A percentile compares a stretch with the other conserved stretches of the same genome.
Conservation (phyloP, 2,888 invertebrate species). For the Philaethria dido region DNA sequence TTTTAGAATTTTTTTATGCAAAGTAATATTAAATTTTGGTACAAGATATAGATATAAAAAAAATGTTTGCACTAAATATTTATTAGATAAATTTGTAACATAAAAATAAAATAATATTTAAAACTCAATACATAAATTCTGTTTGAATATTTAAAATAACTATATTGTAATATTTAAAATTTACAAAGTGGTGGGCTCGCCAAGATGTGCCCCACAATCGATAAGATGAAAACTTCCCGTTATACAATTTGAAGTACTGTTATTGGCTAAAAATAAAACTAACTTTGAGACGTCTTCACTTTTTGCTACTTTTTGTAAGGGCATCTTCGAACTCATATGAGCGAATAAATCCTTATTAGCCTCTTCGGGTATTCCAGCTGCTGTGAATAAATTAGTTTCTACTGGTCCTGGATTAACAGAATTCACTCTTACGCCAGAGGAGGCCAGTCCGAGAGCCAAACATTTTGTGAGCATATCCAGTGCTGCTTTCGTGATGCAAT, state of each 20-base stretch:
- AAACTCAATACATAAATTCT: neutral
- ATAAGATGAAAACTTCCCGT: conserved; percentile 63
- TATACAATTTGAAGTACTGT: conserved; percentile 61
- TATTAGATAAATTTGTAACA: neutral
- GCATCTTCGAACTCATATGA: conserved; percentile 52
- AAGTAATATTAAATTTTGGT: neutral
- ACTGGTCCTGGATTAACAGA: conserved; percentile 70
- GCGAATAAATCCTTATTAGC: conserved; percentile 55
- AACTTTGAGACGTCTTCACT: conserved; percentile 65
- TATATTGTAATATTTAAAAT: conserved; percentile 8
- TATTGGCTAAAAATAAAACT: conserved; percentile 64
- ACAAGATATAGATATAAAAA: neutral
- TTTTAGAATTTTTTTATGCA: no score
- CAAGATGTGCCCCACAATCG: conserved; percentile 65
- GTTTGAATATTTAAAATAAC: neutral
- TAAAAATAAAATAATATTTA: neutral
- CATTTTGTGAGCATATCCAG: conserved; percentile 71
- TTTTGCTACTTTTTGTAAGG: conserved; percentile 58
- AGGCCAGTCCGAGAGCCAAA: conserved; percentile 61
- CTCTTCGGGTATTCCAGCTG: conserved; percentile 58
- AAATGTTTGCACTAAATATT: neutral
- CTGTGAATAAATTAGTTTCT: conserved; percentile 61
- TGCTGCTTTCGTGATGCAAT: conserved; percentile 72
- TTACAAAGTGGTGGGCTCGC: conserved; percentile 41
- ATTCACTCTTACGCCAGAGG: conserved; percentile 67